phyloP scores from a whole-genome alignment of 2,113 vertebrate species.

The Gasterosteus aculeatus region DNA sequence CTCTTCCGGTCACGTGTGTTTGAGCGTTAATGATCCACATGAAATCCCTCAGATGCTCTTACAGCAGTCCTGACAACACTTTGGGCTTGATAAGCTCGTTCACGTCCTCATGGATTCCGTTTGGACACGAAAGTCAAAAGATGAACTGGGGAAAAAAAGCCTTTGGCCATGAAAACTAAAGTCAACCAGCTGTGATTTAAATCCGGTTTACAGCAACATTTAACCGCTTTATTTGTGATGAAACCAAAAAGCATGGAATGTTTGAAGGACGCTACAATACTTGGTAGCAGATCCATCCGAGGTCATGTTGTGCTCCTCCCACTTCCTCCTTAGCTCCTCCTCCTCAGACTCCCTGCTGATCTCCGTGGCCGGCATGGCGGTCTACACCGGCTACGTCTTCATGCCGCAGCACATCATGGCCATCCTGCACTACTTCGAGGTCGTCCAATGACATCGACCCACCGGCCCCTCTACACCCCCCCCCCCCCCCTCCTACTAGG shows the following conservation, averaged over 20 bases:
- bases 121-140: too few relatives aligned
- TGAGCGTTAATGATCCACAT: neutral
- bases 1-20: slow-evolving; percentile 11
- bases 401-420: slow-evolving; percentile 99
- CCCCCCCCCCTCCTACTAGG: too few relatives aligned
- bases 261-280: too few relatives aligned
- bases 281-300: neutral
- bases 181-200: too few relatives aligned
- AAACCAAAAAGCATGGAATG: too few relatives aligned
- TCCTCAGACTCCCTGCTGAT: slow-evolving; percentile 92
- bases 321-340: slow-evolving; percentile 41
- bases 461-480: too few relatives aligned
- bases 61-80: too few relatives aligned
- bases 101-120: too few relatives aligned
- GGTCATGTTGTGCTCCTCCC: neutral
- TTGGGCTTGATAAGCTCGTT: neutral
- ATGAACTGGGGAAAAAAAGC: too few relatives aligned
- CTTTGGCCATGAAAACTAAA: too few relatives aligned
- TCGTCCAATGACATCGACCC: slow-evolving; percentile 85
- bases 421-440: slow-evolving; percentile 96
- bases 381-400: slow-evolving; percentile 97
- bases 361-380: slow-evolving; percentile 92
- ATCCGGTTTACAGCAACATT: too few relatives aligned
- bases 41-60: neutral
- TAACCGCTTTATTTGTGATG: too few relatives aligned